A percentile compares a stretch with the other conserved stretches of the same genome.
phyloP scores from a whole-genome alignment of 2,113 vertebrate genomes.

The Boulengeromyrus knoepffleri region DNA sequence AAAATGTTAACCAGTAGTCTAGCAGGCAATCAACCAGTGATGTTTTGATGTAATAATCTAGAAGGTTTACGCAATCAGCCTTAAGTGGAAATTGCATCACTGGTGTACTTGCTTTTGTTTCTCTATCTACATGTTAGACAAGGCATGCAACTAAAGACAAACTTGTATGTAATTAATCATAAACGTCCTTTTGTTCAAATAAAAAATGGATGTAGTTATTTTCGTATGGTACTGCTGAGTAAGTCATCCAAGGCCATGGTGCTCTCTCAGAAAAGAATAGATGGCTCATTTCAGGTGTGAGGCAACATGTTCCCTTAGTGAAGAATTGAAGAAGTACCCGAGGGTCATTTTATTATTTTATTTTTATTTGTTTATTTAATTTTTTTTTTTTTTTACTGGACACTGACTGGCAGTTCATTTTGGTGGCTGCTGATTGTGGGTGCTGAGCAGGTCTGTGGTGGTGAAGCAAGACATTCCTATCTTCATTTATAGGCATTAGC shows the following conservation, averaged over 20 bases:
- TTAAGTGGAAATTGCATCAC: background rate
- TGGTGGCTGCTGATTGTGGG: background rate
- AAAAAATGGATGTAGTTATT: background rate
- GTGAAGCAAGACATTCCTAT: background rate
- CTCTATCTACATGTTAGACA: background rate
- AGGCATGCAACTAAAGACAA: background rate
- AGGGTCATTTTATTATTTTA: background rate
- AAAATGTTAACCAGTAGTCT: background rate
- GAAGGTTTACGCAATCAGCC: background rate
- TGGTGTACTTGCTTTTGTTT: background rate
- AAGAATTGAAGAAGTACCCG: background rate
- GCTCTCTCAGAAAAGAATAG: background rate
- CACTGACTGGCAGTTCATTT: background rate
- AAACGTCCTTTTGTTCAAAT: background rate
- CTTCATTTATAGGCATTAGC: background rate
- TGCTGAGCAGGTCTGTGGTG: no score
- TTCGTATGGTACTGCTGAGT: background rate
- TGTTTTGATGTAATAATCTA: background rate
- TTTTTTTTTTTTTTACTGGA: background rate
- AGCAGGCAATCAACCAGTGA: background rate
- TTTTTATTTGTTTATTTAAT: no score
- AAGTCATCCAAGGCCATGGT: background rate
- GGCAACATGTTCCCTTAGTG: background rate
- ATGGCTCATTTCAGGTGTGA: background rate
- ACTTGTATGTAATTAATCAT: background rate